Evolutionary conservation across 2,797 vertebrate genomes (phyloP).

Genomic region (Hydrolagus colliei): DNA sequence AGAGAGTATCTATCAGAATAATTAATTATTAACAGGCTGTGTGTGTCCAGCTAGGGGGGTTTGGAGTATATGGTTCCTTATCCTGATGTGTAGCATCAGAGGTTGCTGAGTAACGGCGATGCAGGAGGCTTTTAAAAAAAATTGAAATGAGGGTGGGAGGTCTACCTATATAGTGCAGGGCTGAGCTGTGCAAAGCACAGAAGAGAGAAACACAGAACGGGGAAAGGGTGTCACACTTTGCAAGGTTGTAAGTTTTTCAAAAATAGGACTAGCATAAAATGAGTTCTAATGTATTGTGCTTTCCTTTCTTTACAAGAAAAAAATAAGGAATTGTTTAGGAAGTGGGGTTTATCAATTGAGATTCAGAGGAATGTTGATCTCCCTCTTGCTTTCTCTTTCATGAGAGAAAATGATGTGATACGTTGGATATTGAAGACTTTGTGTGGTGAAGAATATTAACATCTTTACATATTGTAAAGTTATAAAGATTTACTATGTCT

Average conservation of each 20-base stretch:
- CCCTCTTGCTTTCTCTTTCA: no score
- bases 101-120: constrained; percentile 53
- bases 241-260: neutral
- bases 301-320: no score
- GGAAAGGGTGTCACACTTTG: neutral
- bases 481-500: neutral
- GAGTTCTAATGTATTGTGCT: neutral
- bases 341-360: neutral
- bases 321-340: neutral
- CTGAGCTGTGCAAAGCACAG: neutral
- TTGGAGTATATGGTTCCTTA: constrained; percentile 48
- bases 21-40: constrained; percentile 68
- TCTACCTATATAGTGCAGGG: no score
- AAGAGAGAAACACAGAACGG: neutral
- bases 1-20: constrained; percentile 47
- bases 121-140: constrained; percentile 34
- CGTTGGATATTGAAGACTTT: no score
- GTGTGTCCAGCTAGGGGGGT: constrained; percentile 52
- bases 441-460: no score
- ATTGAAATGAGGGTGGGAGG: neutral
- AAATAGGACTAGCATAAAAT: neutral
- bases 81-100: constrained; percentile 37
- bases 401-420: neutral
- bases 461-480: no score
- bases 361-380: neutral